These are phyloP conservation scores for Dendrolimus punctatus DNA, from an alignment of 1,140 invertebrate species.

Conservation along the genomic window DNA sequence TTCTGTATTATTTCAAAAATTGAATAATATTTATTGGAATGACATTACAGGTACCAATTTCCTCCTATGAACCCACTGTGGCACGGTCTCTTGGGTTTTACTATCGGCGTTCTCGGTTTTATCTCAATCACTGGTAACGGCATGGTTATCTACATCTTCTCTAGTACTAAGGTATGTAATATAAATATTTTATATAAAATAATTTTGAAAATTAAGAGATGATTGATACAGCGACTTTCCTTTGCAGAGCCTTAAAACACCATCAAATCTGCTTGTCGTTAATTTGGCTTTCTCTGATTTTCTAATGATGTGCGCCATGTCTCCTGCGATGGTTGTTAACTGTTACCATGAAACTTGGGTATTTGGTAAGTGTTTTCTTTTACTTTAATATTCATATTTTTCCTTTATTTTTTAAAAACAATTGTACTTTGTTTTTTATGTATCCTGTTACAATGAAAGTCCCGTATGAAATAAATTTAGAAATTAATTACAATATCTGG, in stretches of 20 bases:
- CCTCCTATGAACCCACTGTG: conserved; percentile 78
- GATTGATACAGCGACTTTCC: conserved; percentile 4
- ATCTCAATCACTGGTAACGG: conserved; percentile 85
- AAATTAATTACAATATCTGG: no score
- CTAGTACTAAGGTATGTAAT: conserved; percentile 60
- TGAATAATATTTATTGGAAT: not conserved
- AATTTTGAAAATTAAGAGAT: not conserved
- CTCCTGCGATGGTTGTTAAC: conserved; percentile 89
- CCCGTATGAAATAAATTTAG: no score
- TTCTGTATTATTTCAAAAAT: not conserved
- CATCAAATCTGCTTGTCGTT: conserved; percentile 87
- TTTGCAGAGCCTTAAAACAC: conserved; percentile 78
- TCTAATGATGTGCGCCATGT: conserved; percentile 88
- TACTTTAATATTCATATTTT: not conserved
- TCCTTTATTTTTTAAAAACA: no score
- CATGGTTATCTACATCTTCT: conserved; percentile 90
- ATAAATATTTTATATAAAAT: conserved; percentile 1
- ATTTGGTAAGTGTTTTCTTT: conserved; percentile 71
- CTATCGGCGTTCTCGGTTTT: conserved; percentile 75
- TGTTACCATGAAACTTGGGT: conserved; percentile 92
- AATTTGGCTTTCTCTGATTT: conserved; percentile 93
- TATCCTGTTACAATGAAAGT: no score
- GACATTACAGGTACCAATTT: conserved; percentile 72
- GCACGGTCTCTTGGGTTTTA: conserved; percentile 77
- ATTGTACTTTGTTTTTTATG: no score